A percentile compares a stretch with the other conserved stretches of the same genome.
These are phyloP conservation scores for Tipula helvola DNA, from an alignment of 2,888 invertebrate species.

Conservation along the genomic window DNA sequence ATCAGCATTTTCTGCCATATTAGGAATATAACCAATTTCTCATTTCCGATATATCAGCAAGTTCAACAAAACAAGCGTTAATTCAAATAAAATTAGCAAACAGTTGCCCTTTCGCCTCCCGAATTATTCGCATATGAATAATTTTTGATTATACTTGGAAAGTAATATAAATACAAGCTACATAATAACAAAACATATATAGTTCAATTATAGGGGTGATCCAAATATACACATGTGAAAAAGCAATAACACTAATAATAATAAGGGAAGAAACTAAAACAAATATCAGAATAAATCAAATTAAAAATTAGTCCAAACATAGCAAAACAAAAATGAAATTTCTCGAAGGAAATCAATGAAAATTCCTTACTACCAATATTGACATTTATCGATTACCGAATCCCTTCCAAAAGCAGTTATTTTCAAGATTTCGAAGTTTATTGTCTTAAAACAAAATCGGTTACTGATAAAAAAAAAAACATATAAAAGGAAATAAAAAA, in stretches of 20 bases:
- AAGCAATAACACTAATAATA: background rate
- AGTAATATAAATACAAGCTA: background rate
- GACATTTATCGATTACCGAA: background rate
- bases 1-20: background rate
- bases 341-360: slow-evolving; percentile 6
- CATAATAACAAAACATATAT: background rate
- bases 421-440: background rate
- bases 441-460: background rate
- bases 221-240: background rate
- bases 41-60: background rate
- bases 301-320: slow-evolving; percentile 7
- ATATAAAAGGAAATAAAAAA: background rate
- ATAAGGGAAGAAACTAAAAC: background rate
- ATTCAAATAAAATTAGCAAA: background rate
- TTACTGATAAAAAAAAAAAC: background rate
- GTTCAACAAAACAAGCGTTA: background rate
- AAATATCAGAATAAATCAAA: slow-evolving; percentile 6
- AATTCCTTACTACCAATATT: background rate
- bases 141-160: background rate
- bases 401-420: background rate
- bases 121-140: background rate
- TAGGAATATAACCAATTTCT: background rate
- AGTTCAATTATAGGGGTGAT: background rate
- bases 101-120: background rate
- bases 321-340: background rate